These are phyloP conservation scores for Cyrtodaria siliqua DNA, from an alignment of 2,888 invertebrate genomes.

Conservation along the genomic window DNA sequence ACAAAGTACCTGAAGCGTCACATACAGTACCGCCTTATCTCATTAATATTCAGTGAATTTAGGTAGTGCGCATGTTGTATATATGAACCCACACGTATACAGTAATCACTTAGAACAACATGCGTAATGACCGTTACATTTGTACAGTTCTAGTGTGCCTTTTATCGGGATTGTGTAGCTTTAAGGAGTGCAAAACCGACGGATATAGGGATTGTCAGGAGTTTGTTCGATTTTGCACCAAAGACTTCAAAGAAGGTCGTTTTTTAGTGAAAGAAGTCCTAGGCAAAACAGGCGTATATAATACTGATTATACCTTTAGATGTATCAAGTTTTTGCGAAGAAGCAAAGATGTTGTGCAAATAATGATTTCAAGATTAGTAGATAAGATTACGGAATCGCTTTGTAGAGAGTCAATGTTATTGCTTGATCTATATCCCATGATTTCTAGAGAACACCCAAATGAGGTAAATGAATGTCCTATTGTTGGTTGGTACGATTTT, in stretches of 20 bases:
- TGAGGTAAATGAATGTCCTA: constrained; percentile 41
- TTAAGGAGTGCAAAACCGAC: constrained; percentile 40
- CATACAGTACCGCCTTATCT: too few species aligned
- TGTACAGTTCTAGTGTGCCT: too few species aligned
- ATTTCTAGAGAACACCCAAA: constrained; percentile 50
- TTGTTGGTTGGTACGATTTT: constrained; percentile 57
- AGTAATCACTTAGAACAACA: too few species aligned
- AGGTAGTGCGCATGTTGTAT: too few species aligned
- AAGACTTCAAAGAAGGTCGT: constrained; percentile 37
- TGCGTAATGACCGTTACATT: too few species aligned
- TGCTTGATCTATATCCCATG: constrained; percentile 56
- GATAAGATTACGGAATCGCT: constrained; percentile 21
- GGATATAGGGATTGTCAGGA: constrained; percentile 22
- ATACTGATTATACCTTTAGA: constrained; percentile 19
- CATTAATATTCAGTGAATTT: too few species aligned
- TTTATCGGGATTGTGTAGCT: too few species aligned
- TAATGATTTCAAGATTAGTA: constrained; percentile 39
- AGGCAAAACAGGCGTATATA: constrained; percentile 1
- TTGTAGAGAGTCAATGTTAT: constrained; percentile 51
- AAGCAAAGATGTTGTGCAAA: constrained; percentile 57
- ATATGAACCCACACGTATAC: too few species aligned
- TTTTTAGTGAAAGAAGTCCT: constrained; percentile 48
- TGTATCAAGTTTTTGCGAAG: constrained; percentile 55
- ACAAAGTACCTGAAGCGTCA: too few species aligned
- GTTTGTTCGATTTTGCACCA: constrained; percentile 33